Base-by-base conservation (phyloP, 1,140 invertebrate species). In the Rhyzopertha dominica region DNA sequence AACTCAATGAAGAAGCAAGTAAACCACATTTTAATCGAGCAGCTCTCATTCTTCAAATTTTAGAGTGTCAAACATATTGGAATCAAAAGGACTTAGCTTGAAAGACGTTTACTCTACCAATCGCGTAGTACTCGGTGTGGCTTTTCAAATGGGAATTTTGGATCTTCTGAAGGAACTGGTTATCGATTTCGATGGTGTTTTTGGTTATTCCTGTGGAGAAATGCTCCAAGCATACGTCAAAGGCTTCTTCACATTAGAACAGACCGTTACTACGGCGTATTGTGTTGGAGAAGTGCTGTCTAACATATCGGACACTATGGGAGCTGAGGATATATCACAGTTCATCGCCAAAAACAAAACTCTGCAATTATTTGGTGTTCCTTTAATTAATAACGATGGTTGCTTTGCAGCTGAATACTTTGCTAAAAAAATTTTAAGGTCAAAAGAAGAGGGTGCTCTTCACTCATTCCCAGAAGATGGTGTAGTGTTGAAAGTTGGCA, bases 181-280 rank as follows among this genome's bases (percentile, higher is more conserved):
- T 10, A 73, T 93, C 4, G 59, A 69, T 18, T 80, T 85, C 2
- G 84, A 88, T 63, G 78, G 81, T 18, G 79, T 90, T 41, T 77
- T 90, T 42, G 88, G 81, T 10, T 86, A 90, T 66, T 91, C 87
- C 8, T 79, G 84, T 0, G 86, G 87, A 14, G 84, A 88, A 63
- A 59, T 89, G 16, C 84, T 80, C 1, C 89, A 86, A 65, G 87
- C 85, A 2, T 94, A 93, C 62, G 86, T 83, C 41, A 87, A 92
- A 63, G 85, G 84, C 2, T 81, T 78, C 47, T 76, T 92, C 20
- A 90, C 85, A 1, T 77, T 81, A 2, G 85, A 90, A 53, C 80
- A 93, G 66, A n/a, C n/a, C n/a, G n/a, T n/a, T n/a, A n/a, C n/a
- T n/a, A n/a, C n/a, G n/a, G n/a, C n/a, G n/a, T n/a, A n/a, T n/a